phyloP scores from a whole-genome alignment of 2,888 invertebrate genomes.

The Polydrusus pterygomalis region DNA sequence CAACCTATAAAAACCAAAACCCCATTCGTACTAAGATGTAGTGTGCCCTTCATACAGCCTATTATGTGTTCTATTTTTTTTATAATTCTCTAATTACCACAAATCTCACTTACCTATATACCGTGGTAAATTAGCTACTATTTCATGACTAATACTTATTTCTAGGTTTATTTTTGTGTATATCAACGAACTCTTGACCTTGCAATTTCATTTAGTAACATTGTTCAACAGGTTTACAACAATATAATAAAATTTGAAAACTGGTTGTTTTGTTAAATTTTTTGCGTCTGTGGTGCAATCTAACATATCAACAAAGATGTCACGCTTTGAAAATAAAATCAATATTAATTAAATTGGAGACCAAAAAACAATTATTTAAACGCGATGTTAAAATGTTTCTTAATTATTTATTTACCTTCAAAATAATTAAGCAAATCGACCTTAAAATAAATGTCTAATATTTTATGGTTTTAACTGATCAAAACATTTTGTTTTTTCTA shows the following conservation, averaged over 20 bases:
- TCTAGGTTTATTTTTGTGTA: too few relatives aligned
- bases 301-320: conserved; percentile 19
- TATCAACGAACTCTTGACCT: conserved; percentile 8
- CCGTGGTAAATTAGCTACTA: too few relatives aligned
- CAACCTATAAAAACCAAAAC: too few relatives aligned
- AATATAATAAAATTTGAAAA: conserved; percentile 1
- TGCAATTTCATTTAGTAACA: conserved; percentile 11
- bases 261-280: conserved; percentile 16
- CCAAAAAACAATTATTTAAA: conserved; percentile 12
- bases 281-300: too few relatives aligned
- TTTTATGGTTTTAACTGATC: conserved; percentile 1
- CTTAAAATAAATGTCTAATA: conserved; percentile 18
- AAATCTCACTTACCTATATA: too few relatives aligned
- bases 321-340: conserved; percentile 30
- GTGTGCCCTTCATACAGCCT: too few relatives aligned
- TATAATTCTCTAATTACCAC: too few relatives aligned
- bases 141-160: too few relatives aligned
- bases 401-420: conserved; percentile 28
- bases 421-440: conserved; percentile 10
- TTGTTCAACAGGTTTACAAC: neutral
- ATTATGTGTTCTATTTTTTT: too few relatives aligned
- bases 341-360: conserved; percentile 15
- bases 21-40: too few relatives aligned
- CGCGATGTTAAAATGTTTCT: conserved; percentile 15
- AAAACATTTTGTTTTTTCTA: neutral